Conservation (phyloP, 2,888 invertebrate genomes). For the Campaea margaritaria region DNA sequence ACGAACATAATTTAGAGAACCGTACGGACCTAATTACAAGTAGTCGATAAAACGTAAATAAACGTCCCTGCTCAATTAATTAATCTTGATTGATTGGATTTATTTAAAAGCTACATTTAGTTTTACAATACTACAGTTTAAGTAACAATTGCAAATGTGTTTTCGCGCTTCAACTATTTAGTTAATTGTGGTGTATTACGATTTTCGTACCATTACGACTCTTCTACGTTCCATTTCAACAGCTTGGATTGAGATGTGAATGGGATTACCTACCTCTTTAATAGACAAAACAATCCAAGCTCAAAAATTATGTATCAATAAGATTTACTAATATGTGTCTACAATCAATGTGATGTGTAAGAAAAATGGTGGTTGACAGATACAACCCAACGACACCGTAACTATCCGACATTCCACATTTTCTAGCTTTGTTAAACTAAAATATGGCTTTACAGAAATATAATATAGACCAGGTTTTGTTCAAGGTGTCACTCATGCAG, state of each 20-base stretch:
- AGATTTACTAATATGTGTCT: too few species aligned
- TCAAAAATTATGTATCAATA: too few species aligned
- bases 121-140: background rate
- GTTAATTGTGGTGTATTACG: too few species aligned
- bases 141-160: background rate
- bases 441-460: background rate
- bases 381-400: too few species aligned
- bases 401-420: background rate
- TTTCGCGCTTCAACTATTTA: too few species aligned
- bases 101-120: background rate
- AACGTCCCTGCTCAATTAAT: constrained; percentile 23
- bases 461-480: background rate
- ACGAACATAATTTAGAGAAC: constrained; percentile 21
- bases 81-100: constrained; percentile 15
- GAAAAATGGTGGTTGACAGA: too few species aligned
- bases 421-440: background rate
- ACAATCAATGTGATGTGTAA: too few species aligned
- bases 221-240: too few species aligned
- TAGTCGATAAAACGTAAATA: constrained; percentile 28
- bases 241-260: too few species aligned
- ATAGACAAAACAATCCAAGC: too few species aligned
- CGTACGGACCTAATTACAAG: constrained; percentile 27
- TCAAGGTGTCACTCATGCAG: constrained; percentile 15
- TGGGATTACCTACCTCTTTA: too few species aligned
- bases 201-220: too few species aligned